phyloP scores from a whole-genome alignment of 2,113 vertebrate genomes.

The Procavia capensis region DNA sequence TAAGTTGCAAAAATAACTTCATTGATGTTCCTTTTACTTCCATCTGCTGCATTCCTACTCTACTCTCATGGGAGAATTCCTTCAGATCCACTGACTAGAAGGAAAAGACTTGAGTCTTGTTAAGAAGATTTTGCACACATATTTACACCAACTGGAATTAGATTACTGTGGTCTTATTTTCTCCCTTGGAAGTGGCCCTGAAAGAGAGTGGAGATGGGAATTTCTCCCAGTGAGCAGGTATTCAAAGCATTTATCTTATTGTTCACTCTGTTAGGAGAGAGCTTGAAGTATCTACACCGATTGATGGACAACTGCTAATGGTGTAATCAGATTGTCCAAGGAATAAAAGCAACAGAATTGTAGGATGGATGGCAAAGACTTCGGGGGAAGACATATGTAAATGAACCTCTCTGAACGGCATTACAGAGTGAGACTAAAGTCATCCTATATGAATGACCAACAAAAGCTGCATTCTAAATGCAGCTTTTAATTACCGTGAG shows the following conservation, averaged over 20 bases:
- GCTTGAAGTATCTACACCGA: not conserved
- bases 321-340: conserved; percentile 47
- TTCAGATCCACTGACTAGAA: not conserved
- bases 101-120: not conserved
- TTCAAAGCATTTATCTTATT: conserved; percentile 46
- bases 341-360: conserved; percentile 34
- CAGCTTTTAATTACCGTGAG: conserved; percentile 41
- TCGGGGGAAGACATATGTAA: not conserved
- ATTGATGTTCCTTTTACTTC: not conserved
- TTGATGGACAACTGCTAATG: conserved; percentile 44
- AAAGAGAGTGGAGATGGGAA: not conserved
- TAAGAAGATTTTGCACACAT: not conserved
- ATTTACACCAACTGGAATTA: not conserved
- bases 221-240: not conserved
- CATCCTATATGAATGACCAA: conserved; percentile 16
- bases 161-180: not conserved
- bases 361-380: conserved; percentile 41
- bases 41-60: not conserved
- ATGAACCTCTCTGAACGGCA: not conserved
- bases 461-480: not conserved
- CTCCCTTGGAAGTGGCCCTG: not conserved
- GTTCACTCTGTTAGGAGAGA: conserved; percentile 50
- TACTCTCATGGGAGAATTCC: not conserved
- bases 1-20: not conserved
- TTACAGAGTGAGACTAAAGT: conserved; percentile 43